phyloP scores from a whole-genome alignment of 2,113 vertebrate species.

The Dolichallabes microphthalmus region DNA sequence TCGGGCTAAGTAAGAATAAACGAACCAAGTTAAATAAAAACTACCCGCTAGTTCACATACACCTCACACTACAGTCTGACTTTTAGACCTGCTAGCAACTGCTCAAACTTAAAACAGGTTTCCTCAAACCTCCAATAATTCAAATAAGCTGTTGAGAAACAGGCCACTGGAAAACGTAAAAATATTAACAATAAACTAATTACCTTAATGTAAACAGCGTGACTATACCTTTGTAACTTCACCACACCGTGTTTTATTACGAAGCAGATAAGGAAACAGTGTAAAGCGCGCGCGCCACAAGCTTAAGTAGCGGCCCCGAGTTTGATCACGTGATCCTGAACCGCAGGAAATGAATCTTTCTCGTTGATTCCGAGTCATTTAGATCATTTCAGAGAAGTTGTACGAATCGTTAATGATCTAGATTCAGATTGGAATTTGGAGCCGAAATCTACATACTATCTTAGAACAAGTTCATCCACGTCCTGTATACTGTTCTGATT shows the following conservation, averaged over 20 bases:
- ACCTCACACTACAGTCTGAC: too few species aligned
- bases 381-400: background rate
- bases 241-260: background rate
- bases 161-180: accelerated
- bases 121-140: background rate
- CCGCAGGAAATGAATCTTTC: background rate
- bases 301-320: conserved; percentile 63
- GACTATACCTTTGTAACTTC: too few species aligned
- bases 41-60: background rate
- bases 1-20: background rate
- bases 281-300: conserved; percentile 64
- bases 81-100: background rate
- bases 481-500: background rate
- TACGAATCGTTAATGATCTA: too few species aligned
- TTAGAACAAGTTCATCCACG: background rate
- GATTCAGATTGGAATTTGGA: background rate
- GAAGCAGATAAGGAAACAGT: background rate
- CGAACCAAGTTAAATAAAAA: background rate
- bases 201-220: background rate
- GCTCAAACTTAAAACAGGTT: background rate
- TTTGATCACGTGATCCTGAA: conserved; percentile 57
- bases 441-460: background rate
- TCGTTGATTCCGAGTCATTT: background rate
- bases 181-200: background rate
- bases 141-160: background rate